phyloP scores from a whole-genome alignment of 2,888 invertebrate species.

The Bruchidius siliquastri region DNA sequence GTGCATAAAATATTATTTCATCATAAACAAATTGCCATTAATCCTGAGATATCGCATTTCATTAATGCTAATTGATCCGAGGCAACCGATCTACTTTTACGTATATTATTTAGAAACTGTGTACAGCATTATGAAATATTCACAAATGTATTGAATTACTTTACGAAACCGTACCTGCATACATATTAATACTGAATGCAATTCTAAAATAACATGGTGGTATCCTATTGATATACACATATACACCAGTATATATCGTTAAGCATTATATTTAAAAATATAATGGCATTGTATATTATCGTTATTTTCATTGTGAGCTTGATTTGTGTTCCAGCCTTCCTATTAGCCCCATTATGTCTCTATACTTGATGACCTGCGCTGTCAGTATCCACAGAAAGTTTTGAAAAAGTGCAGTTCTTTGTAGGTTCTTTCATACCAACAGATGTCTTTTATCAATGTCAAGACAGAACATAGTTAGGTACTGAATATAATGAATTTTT shows the following conservation, averaged over 20 bases:
- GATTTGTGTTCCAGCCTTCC: background rate
- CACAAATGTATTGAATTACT: background rate
- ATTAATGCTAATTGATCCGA: background rate
- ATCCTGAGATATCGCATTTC: background rate
- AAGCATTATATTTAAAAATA: background rate
- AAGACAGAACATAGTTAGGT: background rate
- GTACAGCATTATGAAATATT: background rate
- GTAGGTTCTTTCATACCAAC: background rate
- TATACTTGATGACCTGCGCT: background rate
- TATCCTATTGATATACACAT: background rate
- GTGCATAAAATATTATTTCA: background rate
- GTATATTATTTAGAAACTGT: background rate
- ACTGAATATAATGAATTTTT: no score
- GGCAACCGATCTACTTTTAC: background rate
- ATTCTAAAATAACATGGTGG: background rate
- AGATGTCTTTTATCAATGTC: background rate
- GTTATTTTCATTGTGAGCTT: background rate
- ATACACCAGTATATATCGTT: background rate
- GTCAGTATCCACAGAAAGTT: background rate
- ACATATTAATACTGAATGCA: background rate
- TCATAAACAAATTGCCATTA: background rate
- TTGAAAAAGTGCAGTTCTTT: background rate
- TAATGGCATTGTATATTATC: background rate
- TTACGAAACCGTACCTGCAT: background rate
- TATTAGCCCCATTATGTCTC: background rate